Percentiles rank a stretch among this genome's conserved stretches.
These are phyloP conservation scores for Hyposoter didymator DNA, from an alignment of 2,888 invertebrate genomes.

Conservation along the genomic window DNA sequence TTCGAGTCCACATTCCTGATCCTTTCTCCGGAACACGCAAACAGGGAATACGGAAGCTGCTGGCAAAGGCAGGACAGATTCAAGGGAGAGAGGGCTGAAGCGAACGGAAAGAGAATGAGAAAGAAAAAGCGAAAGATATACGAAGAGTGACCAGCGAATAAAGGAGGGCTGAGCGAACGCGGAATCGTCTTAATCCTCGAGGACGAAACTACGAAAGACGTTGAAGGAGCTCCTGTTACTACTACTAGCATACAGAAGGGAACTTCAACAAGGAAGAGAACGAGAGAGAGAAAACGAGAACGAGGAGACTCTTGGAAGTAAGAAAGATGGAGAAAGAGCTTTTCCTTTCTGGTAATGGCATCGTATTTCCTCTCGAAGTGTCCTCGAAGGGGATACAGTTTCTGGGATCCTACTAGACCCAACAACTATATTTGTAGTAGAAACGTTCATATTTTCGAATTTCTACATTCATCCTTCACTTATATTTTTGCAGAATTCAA, in stretches of 20 bases:
- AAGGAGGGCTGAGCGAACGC: slow-evolving; percentile 42
- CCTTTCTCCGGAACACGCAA: slow-evolving; percentile 46
- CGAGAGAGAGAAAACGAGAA: neutral
- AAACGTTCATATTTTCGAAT: slow-evolving; percentile 3
- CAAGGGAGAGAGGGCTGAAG: slow-evolving; percentile 29
- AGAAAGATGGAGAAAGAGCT: slow-evolving; percentile 49
- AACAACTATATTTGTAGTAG: slow-evolving; percentile 34
- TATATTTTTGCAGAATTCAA: neutral
- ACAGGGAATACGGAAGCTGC: neutral
- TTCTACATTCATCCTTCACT: neutral
- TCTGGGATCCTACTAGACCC: slow-evolving; percentile 13
- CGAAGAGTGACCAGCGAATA: slow-evolving; percentile 37
- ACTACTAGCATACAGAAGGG: slow-evolving; percentile 20
- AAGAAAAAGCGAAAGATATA: slow-evolving; percentile 14
- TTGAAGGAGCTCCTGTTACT: slow-evolving; percentile 51
- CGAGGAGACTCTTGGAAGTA: slow-evolving; percentile 9
- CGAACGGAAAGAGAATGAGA: slow-evolving; percentile 29
- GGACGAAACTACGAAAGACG: slow-evolving; percentile 48
- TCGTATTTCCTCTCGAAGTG: slow-evolving; percentile 60
- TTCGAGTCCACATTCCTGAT: slow-evolving; percentile 13
- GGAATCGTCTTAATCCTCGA: slow-evolving; percentile 58
- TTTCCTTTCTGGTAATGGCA: slow-evolving; percentile 62
- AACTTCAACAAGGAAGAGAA: neutral
- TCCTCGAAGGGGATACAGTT: slow-evolving; percentile 57
- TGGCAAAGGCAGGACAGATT: slow-evolving; percentile 17